A percentile compares a stretch with the other conserved stretches of the same genome.
phyloP scores from a whole-genome alignment of 1,140 invertebrate species.

The Druon quercuslanigerum region DNA sequence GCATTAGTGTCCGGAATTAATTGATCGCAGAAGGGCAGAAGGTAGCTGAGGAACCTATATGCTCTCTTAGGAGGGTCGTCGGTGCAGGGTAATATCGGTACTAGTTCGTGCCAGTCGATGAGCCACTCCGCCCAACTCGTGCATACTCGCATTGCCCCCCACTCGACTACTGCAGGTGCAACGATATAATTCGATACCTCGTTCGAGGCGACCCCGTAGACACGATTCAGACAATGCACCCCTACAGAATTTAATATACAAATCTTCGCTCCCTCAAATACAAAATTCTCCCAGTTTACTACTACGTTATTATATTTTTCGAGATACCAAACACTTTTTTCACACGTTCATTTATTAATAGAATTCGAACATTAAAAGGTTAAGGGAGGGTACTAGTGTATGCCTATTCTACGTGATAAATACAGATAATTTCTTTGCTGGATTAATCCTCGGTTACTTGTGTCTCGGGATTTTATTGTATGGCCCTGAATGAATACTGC shows the following conservation, averaged over 20 bases:
- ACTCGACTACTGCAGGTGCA: slow-evolving; percentile 59
- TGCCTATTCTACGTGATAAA: too few relatives aligned
- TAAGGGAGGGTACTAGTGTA: neutral
- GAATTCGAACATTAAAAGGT: neutral
- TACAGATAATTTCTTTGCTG: neutral
- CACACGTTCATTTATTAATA: neutral
- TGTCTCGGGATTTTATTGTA: neutral
- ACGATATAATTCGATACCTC: slow-evolving; percentile 68
- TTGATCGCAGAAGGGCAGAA: slow-evolving; percentile 70
- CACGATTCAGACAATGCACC: slow-evolving; percentile 10
- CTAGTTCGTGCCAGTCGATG: slow-evolving; percentile 71
- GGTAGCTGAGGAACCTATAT: slow-evolving; percentile 67
- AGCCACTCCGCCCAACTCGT: slow-evolving; percentile 56
- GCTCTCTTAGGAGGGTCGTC: slow-evolving; percentile 59
- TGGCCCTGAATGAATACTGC: neutral
- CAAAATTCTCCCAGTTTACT: neutral
- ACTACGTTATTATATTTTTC: too few relatives aligned
- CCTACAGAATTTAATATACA: neutral
- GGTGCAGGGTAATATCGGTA: slow-evolving; percentile 71
- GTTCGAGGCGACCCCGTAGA: slow-evolving; percentile 33
- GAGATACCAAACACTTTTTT: too few relatives aligned
- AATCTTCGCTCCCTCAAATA: neutral
- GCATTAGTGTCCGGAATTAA: slow-evolving; percentile 72
- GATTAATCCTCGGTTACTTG: neutral
- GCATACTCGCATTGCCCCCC: slow-evolving; percentile 62